Conservation (phyloP, 2,888 invertebrate species). For the Spilosoma lubricipeda region DNA sequence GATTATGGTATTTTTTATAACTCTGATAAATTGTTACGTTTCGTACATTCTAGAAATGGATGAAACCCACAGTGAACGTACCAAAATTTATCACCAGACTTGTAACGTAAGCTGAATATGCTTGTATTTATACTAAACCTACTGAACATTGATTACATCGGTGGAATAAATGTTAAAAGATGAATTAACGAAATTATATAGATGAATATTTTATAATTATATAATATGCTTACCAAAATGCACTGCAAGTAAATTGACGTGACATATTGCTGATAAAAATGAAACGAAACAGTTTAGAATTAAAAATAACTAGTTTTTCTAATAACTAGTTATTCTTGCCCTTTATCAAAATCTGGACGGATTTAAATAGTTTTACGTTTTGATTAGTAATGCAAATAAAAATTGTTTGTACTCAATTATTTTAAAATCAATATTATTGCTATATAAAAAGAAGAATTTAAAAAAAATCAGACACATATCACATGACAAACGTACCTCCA, state of each 20-base stretch:
- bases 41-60: not conserved
- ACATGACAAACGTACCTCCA: not conserved
- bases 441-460: too few species aligned
- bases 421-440: too few species aligned
- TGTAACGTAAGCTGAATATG: conserved; percentile 11
- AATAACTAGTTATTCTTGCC: not conserved
- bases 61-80: too few species aligned
- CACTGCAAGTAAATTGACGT: not conserved
- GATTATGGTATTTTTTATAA: not conserved
- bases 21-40: not conserved
- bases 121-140: conserved; percentile 17
- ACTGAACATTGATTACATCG: conserved; percentile 32
- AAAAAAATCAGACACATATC: not conserved
- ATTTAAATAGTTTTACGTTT: not conserved
- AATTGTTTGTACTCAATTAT: too few species aligned
- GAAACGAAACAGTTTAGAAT: not conserved
- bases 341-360: conserved; percentile 1
- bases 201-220: too few species aligned
- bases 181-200: not conserved
- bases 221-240: not conserved
- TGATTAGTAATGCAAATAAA: not conserved
- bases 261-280: not conserved
- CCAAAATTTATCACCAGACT: too few species aligned
- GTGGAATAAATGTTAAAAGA: conserved; percentile 23
- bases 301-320: not conserved